Conservation (phyloP, 2,888 invertebrate genomes). For the Phymatocera aterrima region DNA sequence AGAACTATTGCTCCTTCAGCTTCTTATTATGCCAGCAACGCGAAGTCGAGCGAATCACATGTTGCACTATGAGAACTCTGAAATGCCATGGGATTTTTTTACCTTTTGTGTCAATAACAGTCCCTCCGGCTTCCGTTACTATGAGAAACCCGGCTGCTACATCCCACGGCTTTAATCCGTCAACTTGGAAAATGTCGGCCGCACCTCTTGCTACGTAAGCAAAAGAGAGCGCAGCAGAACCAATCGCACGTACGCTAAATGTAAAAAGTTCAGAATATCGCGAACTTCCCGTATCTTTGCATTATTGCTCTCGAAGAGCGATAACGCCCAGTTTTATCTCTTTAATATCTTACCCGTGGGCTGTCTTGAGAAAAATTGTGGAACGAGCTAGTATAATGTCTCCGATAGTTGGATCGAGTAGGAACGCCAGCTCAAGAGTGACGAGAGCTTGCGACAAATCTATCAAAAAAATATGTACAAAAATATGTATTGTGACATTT, state of each 20-base stretch:
- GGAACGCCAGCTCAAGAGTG: conserved; percentile 54
- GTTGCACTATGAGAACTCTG: neutral
- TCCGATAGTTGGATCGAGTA: neutral
- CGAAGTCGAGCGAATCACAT: neutral
- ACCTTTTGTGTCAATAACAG: conserved; percentile 81
- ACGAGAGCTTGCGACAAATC: conserved; percentile 62
- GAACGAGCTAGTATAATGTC: conserved; percentile 60
- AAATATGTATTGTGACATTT: neutral
- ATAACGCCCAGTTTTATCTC: neutral
- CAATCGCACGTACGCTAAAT: conserved; percentile 77
- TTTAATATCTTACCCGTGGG: conserved; percentile 58
- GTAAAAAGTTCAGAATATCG: neutral
- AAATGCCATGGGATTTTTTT: neutral
- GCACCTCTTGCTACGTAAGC: conserved; percentile 84
- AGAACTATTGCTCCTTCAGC: neutral
- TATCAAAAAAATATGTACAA: conserved; percentile 47
- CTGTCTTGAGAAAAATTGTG: conserved; percentile 47
- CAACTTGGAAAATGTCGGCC: conserved; percentile 82
- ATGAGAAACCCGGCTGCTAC: conserved; percentile 85
- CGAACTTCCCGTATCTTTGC: no score
- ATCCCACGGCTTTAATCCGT: conserved; percentile 87
- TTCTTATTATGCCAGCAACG: neutral
- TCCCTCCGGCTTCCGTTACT: conserved; percentile 87
- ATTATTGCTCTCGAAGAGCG: neutral
- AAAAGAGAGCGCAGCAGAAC: conserved; percentile 84